phyloP scores from a whole-genome alignment of 2,113 vertebrate genomes.

The Zapornia atra region DNA sequence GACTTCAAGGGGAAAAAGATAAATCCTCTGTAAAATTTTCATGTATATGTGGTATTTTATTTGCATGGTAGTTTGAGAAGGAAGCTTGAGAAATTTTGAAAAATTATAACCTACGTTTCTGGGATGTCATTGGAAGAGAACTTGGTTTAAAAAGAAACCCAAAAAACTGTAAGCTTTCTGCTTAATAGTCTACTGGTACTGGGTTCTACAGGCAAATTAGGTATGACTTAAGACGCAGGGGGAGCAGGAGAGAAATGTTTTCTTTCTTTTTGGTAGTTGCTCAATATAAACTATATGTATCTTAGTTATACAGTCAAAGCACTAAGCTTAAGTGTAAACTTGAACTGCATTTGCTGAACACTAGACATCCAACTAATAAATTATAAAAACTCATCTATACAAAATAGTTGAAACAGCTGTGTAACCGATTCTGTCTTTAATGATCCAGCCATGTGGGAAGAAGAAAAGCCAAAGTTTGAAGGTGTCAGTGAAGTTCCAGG shows the following conservation, averaged over 20 bases:
- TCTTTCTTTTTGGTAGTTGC: neutral
- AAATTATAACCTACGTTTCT: neutral
- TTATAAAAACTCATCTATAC: neutral
- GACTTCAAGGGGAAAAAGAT: neutral
- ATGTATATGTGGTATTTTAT: rapidly evolving
- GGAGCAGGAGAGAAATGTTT: neutral
- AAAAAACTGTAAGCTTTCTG: neutral
- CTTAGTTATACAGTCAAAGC: neutral
- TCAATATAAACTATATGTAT: neutral
- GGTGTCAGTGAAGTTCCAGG: neutral
- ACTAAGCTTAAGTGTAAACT: neutral
- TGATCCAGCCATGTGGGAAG: neutral
- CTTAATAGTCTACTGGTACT: neutral
- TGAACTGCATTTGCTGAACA: neutral
- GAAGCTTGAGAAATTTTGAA: neutral
- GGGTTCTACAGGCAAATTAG: neutral
- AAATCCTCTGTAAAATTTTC: neutral
- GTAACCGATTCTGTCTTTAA: neutral
- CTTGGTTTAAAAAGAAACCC: neutral
- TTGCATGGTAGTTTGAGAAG: neutral
- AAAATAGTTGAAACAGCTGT: neutral
- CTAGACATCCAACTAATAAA: neutral
- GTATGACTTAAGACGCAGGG: neutral
- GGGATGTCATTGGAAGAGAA: neutral
- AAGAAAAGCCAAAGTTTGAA: neutral